A percentile compares a stretch with the other conserved stretches of the same genome.
Evolutionary conservation across 2,113 vertebrate species (phyloP).

Genomic region (Gavialis gangeticus): DNA sequence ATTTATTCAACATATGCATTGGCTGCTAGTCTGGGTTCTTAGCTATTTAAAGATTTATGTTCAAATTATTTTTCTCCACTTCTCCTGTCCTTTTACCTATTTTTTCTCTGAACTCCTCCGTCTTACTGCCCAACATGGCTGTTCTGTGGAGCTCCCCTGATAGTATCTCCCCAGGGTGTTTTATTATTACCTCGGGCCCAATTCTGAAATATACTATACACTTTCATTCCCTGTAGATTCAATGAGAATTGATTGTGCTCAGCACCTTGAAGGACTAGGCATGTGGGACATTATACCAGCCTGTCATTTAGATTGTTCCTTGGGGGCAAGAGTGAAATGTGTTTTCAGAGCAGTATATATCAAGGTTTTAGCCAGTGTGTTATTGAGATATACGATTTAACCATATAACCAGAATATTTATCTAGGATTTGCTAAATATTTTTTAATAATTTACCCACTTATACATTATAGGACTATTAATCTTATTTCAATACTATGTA

Average conservation of each 20-base stretch:
- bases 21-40: conserved; percentile 28
- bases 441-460: not conserved
- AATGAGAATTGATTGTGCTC: not conserved
- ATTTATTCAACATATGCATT: conserved; percentile 55
- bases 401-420: not conserved
- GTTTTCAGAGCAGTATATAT: no score
- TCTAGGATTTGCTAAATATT: not conserved
- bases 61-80: conserved; percentile 49
- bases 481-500: not conserved
- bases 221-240: not conserved
- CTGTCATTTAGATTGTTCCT: not conserved
- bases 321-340: not conserved
- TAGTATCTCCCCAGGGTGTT: not conserved
- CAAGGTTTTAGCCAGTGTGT: no score
- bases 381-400: not conserved
- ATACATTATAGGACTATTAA: not conserved
- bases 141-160: not conserved
- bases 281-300: not conserved
- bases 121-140: not conserved
- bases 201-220: not conserved
- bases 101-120: conserved; percentile 20
- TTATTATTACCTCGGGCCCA: not conserved
- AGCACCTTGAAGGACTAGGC: not conserved
- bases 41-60: conserved; percentile 76
- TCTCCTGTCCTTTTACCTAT: conserved; percentile 31